A percentile compares a stretch with the other conserved stretches of the same genome.
phyloP scores from a whole-genome alignment of 2,888 invertebrate species.

The Loripinus fragilis region DNA sequence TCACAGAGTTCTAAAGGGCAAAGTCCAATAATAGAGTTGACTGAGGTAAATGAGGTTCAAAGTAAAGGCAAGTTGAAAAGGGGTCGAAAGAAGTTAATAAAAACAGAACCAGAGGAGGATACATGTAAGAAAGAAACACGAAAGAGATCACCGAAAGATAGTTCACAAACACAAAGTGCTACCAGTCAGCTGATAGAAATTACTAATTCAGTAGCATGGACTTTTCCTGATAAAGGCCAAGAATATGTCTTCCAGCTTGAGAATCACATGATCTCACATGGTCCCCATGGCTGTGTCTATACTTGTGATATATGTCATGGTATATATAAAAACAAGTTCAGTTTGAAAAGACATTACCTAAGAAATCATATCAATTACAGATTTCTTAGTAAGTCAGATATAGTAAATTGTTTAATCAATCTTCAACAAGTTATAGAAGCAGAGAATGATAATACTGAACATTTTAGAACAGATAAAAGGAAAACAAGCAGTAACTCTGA shows the following conservation, averaged over 20 bases:
- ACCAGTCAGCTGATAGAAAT: slow-evolving; percentile 34
- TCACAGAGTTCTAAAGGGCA: background rate
- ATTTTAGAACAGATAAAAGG: slow-evolving; percentile 13
- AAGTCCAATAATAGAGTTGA: background rate
- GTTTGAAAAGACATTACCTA: slow-evolving; percentile 85
- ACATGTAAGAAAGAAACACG: background rate
- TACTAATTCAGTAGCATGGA: slow-evolving; percentile 59
- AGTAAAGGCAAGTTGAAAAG: slow-evolving; percentile 19
- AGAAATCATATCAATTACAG: slow-evolving; percentile 84
- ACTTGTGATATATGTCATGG: slow-evolving; percentile 85
- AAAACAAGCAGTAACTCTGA: background rate
- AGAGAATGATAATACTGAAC: background rate
- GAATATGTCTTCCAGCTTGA: slow-evolving; percentile 64
- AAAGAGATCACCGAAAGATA: background rate
- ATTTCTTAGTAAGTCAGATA: slow-evolving; percentile 83
- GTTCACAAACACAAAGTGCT: background rate
- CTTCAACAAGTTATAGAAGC: slow-evolving; percentile 49
- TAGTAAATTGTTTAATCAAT: slow-evolving; percentile 83
- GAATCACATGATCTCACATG: slow-evolving; percentile 42
- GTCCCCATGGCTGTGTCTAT: slow-evolving; percentile 83
- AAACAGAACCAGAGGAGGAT: slow-evolving; percentile 14
- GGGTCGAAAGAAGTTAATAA: slow-evolving; percentile 3
- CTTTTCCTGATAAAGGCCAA: slow-evolving; percentile 49
- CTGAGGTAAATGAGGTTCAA: background rate
- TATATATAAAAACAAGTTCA: slow-evolving; percentile 84